Base-by-base conservation (phyloP, 2,888 invertebrate genomes). In the Drosophila siamana region DNA sequence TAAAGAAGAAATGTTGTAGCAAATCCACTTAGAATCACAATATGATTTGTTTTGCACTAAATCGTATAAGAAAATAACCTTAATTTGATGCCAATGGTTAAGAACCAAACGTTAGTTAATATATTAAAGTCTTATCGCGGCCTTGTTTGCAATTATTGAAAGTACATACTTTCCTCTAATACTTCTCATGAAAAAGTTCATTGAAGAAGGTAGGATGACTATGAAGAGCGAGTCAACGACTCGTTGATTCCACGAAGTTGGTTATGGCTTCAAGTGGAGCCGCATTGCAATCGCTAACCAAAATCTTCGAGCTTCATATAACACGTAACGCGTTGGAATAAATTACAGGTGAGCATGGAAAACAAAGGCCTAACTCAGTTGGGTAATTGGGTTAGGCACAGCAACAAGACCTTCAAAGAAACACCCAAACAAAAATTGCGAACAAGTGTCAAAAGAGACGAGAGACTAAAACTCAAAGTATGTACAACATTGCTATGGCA, bases 231-330 rank as follows among this genome's bases (percentile, higher is more conserved):
- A 11, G 8, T 47, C 56, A 69, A 33, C 56, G 48, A 46, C 55
- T 41, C 36, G 41, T 48, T 47, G 43, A 55, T 64, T 59, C 41
- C 60, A 59, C 43, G 38, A 55, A 28, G 47, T 26, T 41, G 55
- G 54, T 19, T 69, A 48, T 56, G 54, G 22, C 52, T 54, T 38
- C 16, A 15, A 33, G 13, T 60, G 63, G 44, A 64, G 64, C 52
- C 72, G 24, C 63, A 69, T 60, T 74, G 81, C 55, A 80, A 80
- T 83, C 78, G 57, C 28, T 50, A 62, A 38, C 55, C 52, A 46
- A 78, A 71, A 84, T 84, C 80, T 78, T 73, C 69, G 73, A 59
- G 84, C 73, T 66, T 75, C 81, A 69, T 69, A 75, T 71, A 86
- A 75, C 80, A 51, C 28, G 22, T 54, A 57, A 8, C 2, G 16